Conservation (phyloP, 2,888 invertebrate species). For the Campaea margaritaria region DNA sequence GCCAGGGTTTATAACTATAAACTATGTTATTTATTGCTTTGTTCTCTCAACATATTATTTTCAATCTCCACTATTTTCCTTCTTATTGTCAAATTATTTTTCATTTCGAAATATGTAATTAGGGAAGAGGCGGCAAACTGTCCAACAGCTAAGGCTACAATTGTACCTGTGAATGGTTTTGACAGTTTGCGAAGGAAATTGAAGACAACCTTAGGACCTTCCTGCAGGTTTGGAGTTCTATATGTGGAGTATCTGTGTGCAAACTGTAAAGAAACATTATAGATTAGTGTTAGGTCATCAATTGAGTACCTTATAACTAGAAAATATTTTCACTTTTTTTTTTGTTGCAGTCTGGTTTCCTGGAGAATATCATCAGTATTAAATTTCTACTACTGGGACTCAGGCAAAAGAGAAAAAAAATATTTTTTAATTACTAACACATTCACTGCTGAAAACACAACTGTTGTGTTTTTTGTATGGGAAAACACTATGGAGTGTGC, state of each 20-base stretch:
- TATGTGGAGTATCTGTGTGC: conserved; percentile 87
- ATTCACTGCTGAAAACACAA: too few relatives aligned
- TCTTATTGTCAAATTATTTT: conserved; percentile 73
- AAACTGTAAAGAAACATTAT: conserved; percentile 74
- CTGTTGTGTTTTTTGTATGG: too few relatives aligned
- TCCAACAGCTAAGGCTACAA: conserved; percentile 75
- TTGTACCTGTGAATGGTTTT: conserved; percentile 78
- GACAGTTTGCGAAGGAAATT: conserved; percentile 81
- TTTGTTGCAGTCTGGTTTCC: too few relatives aligned
- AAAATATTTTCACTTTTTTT: too few relatives aligned
- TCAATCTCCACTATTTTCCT: conserved; percentile 70
- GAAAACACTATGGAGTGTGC: too few relatives aligned
- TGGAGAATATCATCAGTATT: too few relatives aligned
- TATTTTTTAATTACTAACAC: too few relatives aligned
- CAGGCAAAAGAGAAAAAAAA: too few relatives aligned
- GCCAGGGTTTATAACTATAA: conserved; percentile 4
- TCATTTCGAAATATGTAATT: conserved; percentile 87
- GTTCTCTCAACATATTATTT: conserved; percentile 51
- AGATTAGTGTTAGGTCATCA: too few relatives aligned
- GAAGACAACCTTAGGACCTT: conserved; percentile 83
- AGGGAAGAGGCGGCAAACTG: conserved; percentile 84
- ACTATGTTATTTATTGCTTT: conserved; percentile 20
- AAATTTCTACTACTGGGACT: too few relatives aligned
- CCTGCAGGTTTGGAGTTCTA: conserved; percentile 86
- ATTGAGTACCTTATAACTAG: too few relatives aligned